A percentile compares a stretch with the other conserved stretches of the same genome.
Conservation (phyloP, 2,113 vertebrate species). For the Dipodomys spectabilis region DNA sequence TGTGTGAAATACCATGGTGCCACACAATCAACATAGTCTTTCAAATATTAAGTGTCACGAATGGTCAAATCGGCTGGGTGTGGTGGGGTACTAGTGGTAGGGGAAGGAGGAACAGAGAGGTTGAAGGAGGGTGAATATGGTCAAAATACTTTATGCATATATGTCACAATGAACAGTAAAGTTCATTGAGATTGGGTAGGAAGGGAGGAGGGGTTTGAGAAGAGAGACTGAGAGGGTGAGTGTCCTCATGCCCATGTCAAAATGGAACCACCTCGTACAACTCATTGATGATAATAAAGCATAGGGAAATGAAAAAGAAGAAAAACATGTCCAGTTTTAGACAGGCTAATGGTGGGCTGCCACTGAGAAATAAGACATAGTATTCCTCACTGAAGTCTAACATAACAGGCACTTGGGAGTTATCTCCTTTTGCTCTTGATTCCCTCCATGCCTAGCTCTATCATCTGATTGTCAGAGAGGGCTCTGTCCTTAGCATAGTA, state of each 20-base stretch:
- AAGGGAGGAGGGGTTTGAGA: neutral
- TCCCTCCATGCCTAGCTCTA: neutral
- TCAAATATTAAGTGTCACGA: too few species aligned
- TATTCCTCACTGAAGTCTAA: neutral
- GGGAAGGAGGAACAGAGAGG: too few species aligned
- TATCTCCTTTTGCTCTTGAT: neutral
- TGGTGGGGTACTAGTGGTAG: too few species aligned
- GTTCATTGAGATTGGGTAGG: too few species aligned
- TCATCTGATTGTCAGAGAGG: neutral
- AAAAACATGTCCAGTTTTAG: neutral
- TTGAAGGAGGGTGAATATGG: too few species aligned
- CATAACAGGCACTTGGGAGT: neutral
- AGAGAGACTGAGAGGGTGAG: neutral
- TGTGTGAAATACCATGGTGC: too few species aligned
- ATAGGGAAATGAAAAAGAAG: neutral
- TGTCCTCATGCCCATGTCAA: neutral
- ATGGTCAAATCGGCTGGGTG: too few species aligned
- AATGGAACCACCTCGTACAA: too few species aligned
- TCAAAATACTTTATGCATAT: too few species aligned
- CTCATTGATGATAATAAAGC: too few species aligned
- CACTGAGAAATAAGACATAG: neutral
- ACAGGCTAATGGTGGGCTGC: neutral
- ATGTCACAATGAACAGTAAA: neutral
- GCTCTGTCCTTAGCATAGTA: rapidly evolving
- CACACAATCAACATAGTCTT: too few species aligned